phyloP scores from a whole-genome alignment of 1,140 invertebrate genomes.

The Drosophila lacertosa region DNA sequence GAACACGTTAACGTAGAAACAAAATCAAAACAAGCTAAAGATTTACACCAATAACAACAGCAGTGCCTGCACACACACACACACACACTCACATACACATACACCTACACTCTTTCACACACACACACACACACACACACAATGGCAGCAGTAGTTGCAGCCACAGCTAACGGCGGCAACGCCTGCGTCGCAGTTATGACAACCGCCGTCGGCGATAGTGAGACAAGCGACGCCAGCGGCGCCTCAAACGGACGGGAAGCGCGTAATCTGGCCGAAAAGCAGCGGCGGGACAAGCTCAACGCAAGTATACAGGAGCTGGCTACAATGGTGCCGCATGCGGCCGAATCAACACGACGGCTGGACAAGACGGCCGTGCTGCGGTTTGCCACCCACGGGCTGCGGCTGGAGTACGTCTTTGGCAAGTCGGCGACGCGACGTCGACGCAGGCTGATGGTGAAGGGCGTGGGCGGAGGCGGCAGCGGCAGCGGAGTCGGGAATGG shows the following conservation, averaged over 20 bases:
- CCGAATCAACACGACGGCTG: constrained; percentile 90
- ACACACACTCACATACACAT: constrained; percentile 1
- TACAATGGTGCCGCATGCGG: constrained; percentile 91
- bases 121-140: not conserved
- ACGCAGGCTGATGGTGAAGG: constrained; percentile 44
- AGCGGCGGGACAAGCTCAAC: constrained; percentile 94
- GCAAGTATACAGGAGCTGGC: constrained; percentile 93
- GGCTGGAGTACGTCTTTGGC: constrained; percentile 83
- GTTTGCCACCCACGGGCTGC: constrained; percentile 91
- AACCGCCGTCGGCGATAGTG: constrained; percentile 30
- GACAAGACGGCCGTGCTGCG: constrained; percentile 96
- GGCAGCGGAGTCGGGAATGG: too few species aligned
- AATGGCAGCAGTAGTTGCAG: constrained; percentile 65
- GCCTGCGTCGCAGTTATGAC: constrained; percentile 54
- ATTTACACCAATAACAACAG: constrained; percentile 33
- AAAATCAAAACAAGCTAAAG: constrained; percentile 41
- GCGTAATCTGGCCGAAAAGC: constrained; percentile 94
- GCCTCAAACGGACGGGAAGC: constrained; percentile 88
- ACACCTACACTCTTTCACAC: not conserved
- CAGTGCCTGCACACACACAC: constrained; percentile 7
- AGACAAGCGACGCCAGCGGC: constrained; percentile 26
- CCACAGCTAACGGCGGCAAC: constrained; percentile 32
- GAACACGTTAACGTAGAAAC: constrained; percentile 31
- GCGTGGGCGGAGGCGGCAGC: not conserved
- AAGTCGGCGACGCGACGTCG: constrained; percentile 61